Evolutionary conservation across 2,797 vertebrate species (phyloP), one percentile per base, ranked within the genome.

Genomic region (Harpia harpyja): DNA sequence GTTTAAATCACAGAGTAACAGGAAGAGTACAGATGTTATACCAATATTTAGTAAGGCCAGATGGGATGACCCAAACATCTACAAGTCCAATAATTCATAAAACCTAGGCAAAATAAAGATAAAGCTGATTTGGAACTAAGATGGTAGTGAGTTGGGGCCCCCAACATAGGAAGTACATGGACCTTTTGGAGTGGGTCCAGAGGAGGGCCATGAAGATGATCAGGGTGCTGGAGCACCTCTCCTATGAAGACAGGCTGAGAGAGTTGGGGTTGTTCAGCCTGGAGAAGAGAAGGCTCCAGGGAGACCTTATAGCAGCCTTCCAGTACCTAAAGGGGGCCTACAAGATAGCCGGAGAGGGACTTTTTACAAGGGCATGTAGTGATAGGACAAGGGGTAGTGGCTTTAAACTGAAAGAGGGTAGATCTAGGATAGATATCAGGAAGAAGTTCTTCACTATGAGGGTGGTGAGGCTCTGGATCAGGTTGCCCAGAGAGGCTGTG

Each of bases 81-180:
- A 19, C 4, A 59, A 54, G 33, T 67, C 24, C 10, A 74, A 43
- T 63, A 77, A 59, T 63, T 25, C 14, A 30, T 28, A 67, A 73
- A 74, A 69, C 3, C 39, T 44, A 49, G 33, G 6, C 20, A 80
- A 91, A 74, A 86, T 70, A 51, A 74, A 79, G 32, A 85, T 77
- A 80, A 67, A 44, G 0, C 3, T 59, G 12, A 22, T 65, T 69
- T 59, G 12, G 30, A 59, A 30, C 30, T 43, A 30, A 60, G 6
- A 21, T 19, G 1, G 4, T 41, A 48, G 39, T 0, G 0, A 78
- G 35, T 5, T 53, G 19, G 4, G 27, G 3, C 11, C 10, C 37
- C 22, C 59, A 4, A 2, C 15, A 8, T 32, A 46, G 74, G 41
- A 44, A 37, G 35, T 2, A 60, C 59, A 37, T 37, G 25, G 59